A percentile compares a stretch with the other conserved stretches of the same genome.
phyloP scores from a whole-genome alignment of 2,888 invertebrate species.

The Orthosia cruda region DNA sequence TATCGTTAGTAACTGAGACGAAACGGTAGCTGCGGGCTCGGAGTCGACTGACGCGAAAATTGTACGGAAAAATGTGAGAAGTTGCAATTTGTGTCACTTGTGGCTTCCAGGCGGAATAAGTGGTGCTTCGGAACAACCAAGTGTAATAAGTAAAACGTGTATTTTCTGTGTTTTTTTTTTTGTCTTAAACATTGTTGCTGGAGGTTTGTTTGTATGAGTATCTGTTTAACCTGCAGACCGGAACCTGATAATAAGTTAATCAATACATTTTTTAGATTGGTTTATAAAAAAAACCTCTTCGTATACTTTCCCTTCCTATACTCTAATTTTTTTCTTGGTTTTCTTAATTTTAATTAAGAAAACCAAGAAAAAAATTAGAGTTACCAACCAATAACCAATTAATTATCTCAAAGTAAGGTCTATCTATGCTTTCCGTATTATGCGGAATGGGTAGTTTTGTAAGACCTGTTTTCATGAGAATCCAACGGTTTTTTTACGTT shows the following conservation, averaged over 20 bases:
- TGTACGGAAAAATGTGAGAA: conserved; percentile 80
- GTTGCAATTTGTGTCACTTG: conserved; percentile 78
- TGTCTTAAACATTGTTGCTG: background rate
- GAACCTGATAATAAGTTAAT: background rate
- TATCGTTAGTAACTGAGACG: conserved; percentile 76
- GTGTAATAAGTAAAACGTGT: conserved; percentile 18
- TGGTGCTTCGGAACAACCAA: conserved; percentile 7
- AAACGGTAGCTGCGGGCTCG: conserved; percentile 83
- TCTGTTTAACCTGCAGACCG: background rate
- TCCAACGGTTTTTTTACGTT: no score
- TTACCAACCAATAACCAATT: no score
- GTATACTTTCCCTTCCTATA: no score
- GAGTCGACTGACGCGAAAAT: conserved; percentile 79
- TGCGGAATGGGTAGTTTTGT: background rate
- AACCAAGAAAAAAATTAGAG: no score
- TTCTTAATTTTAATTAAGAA: no score
- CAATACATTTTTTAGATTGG: no score
- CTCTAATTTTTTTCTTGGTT: no score
- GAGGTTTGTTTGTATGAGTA: background rate
- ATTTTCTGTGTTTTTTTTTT: background rate
- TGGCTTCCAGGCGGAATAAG: conserved; percentile 38
- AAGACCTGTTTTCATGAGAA: background rate
- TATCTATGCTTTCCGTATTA: no score
- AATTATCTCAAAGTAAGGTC: no score
- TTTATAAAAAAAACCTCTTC: no score